Evolutionary conservation across 2,113 vertebrate genomes (phyloP), one percentile per base, ranked within the genome.

Genomic region (Acanthochromis polyacanthus): DNA sequence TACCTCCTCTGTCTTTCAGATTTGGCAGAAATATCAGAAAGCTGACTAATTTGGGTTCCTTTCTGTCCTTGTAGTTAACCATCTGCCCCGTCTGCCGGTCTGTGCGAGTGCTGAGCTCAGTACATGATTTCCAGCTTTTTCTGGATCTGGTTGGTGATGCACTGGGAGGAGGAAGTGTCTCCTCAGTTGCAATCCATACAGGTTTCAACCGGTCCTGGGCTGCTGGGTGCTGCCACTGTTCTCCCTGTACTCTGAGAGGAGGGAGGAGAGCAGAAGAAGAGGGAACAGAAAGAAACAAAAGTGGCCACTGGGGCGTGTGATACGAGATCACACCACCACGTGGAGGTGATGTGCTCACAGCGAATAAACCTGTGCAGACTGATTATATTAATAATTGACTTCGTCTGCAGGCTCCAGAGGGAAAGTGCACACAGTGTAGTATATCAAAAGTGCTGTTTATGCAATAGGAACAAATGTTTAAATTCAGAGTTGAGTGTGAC

Each of bases 131-230:
- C 83, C 82, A 88, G 83, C 73, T 81, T 40, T 81, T 72, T 87
- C 85, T 82, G 80, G 85, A 78, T 86, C 51, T 79, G 78, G 78
- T 87, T 88, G 78, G 74, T 82, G 80, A 87, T 86, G 83, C 75
- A 79, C 72, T 32, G n/a, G 46, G 72, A 75, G 52, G 66, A 92
- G 91, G 82, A 93, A 92, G 80, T 86, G 85, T 90, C 71, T 88
- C 75, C 51, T 85, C 84, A 78, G 80, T 81, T 76, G 70, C 82
- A 84, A 76, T 46, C 76, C 78, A 82, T 91, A 87, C 88, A 92
- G 93, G 93, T 93, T 93, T 88, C 73, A 94, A 89, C 93, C 92
- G 89, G 91, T 93, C 89, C 80, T 61, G 75, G 81, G 86, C 90
- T 91, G 88, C 81, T 85, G 61, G 79, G 74, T 82, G 60, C 81